A percentile compares a stretch with the other conserved stretches of the same genome.
Evolutionary conservation across 2,888 invertebrate genomes (phyloP).

Genomic region (Eupsilia transversa): DNA sequence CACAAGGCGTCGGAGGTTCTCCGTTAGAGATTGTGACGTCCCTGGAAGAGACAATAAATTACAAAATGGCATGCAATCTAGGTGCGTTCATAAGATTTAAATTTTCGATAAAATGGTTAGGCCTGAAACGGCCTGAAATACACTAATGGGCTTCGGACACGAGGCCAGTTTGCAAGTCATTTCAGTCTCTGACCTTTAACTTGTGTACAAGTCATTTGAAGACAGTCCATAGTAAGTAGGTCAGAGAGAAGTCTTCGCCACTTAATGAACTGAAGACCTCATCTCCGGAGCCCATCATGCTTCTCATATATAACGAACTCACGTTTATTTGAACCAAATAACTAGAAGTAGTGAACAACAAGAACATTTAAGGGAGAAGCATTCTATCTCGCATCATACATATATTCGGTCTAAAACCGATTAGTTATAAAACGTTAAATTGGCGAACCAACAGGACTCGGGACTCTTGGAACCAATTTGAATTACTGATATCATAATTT

Average conservation of each 20-base stretch:
- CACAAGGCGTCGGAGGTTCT: constrained; percentile 84
- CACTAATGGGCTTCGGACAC: background rate
- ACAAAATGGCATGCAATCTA: constrained; percentile 75
- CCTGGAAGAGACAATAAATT: constrained; percentile 71
- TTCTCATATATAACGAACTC: background rate
- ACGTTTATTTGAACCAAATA: background rate
- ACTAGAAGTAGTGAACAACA: background rate
- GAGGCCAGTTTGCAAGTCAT: background rate
- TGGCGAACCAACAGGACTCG: background rate
- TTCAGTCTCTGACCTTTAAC: background rate
- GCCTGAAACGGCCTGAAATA: background rate
- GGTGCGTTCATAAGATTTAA: constrained; percentile 67
- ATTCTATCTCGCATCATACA: background rate
- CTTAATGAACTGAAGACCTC: background rate
- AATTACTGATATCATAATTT: background rate
- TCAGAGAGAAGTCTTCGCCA: background rate
- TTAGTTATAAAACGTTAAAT: background rate
- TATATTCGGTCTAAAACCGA: background rate
- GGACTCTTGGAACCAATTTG: background rate
- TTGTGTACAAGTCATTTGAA: background rate
- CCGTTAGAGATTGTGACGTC: constrained; percentile 79
- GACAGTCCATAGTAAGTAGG: background rate
- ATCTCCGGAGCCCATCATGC: too few species aligned
- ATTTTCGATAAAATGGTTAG: background rate
- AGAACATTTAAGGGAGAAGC: background rate